These are phyloP conservation scores for Andrena dorsata DNA, from an alignment of 2,888 invertebrate genomes.

Conservation along the genomic window DNA sequence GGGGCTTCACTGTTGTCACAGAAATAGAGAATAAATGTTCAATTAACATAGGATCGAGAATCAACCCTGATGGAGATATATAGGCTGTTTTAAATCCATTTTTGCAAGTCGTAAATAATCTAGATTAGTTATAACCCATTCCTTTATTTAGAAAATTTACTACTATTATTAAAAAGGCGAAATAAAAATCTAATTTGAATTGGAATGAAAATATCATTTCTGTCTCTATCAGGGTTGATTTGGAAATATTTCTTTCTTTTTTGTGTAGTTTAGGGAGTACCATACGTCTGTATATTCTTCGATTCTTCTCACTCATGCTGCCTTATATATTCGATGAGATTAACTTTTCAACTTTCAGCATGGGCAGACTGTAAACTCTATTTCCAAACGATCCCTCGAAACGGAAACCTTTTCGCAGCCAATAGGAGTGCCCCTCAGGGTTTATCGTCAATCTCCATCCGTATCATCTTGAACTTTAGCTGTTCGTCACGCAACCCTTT, in stretches of 20 bases:
- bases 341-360: neutral
- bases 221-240: no score
- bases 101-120: neutral
- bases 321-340: neutral
- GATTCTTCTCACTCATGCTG: neutral
- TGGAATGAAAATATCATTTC: no score
- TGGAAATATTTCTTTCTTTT: no score
- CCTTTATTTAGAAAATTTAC: no score
- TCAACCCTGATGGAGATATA: neutral
- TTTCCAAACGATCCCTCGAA: neutral
- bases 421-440: neutral
- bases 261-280: no score
- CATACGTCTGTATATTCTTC: neutral
- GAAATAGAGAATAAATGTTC: neutral
- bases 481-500: conserved; percentile 22
- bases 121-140: neutral
- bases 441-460: conserved; percentile 24
- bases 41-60: neutral
- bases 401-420: neutral
- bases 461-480: conserved; percentile 19
- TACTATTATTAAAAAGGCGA: neutral
- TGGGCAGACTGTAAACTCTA: neutral
- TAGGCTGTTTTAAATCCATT: neutral
- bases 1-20: neutral
- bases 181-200: no score